A percentile compares a stretch with the other conserved stretches of the same genome.
Evolutionary conservation across 2,797 vertebrate genomes (phyloP).

Genomic region (Aldrovandia affinis): DNA sequence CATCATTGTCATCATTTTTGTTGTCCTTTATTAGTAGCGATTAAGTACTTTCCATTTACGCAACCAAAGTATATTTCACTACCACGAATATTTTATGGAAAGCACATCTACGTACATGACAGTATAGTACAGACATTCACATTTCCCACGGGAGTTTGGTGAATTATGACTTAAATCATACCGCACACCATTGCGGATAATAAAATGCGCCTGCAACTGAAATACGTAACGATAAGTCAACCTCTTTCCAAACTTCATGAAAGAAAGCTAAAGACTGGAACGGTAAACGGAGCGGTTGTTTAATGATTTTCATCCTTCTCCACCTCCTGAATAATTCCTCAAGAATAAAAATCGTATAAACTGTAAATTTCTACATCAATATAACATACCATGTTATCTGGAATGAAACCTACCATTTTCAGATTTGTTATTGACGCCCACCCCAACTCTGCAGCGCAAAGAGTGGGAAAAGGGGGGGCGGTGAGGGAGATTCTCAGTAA

Average conservation of each 20-base stretch:
- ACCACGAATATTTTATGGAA: slow-evolving; percentile 17
- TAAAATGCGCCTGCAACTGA: slow-evolving; percentile 43
- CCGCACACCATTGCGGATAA: slow-evolving; percentile 32
- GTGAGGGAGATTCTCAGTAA: slow-evolving; percentile 79
- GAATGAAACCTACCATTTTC: slow-evolving; percentile 73
- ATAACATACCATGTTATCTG: slow-evolving; percentile 65
- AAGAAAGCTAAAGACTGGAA: slow-evolving; percentile 37
- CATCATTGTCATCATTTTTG: slow-evolving; percentile 4
- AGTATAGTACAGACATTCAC: slow-evolving; percentile 15
- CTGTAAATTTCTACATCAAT: slow-evolving; percentile 55
- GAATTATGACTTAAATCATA: slow-evolving; percentile 31
- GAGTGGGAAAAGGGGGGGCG: slow-evolving; percentile 62
- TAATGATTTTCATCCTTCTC: slow-evolving; percentile 26
- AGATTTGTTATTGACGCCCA: slow-evolving; percentile 81
- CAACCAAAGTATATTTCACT: slow-evolving; percentile 17
- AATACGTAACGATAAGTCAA: slow-evolving; percentile 40
- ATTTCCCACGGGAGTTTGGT: slow-evolving; percentile 28
- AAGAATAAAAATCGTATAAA: slow-evolving; percentile 39
- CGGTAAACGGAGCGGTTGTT: slow-evolving; percentile 41
- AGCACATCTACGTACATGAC: slow-evolving; percentile 19
- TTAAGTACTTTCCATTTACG: slow-evolving; percentile 17
- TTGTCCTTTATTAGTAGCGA: not conserved
- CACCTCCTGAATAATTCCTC: slow-evolving; percentile 39
- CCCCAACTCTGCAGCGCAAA: slow-evolving; percentile 77
- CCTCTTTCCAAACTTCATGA: slow-evolving; percentile 48